These are phyloP conservation scores for Lerista edwardsae DNA, from an alignment of 2,797 vertebrate genomes.

Conservation along the genomic window DNA sequence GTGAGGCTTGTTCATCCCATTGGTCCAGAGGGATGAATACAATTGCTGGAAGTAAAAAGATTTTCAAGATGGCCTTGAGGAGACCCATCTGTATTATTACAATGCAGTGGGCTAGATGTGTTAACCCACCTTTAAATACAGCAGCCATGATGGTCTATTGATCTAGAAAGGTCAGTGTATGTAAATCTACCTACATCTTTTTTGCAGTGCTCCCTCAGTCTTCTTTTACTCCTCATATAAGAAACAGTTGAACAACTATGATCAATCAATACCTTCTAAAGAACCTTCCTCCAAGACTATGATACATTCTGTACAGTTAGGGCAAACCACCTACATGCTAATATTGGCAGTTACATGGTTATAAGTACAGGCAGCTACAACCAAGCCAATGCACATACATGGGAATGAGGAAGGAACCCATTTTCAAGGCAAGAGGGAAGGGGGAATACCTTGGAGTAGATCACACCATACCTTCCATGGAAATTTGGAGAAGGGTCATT, in stretches of 20 bases:
- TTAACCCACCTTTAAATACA: neutral
- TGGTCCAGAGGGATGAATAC: constrained; percentile 8
- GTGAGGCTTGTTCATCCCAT: neutral
- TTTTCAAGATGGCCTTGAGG: neutral
- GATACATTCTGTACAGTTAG: neutral
- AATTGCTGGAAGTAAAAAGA: neutral
- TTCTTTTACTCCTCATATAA: neutral
- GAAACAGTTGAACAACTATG: neutral
- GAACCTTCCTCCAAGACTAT: neutral
- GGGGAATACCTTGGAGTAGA: too few relatives aligned
- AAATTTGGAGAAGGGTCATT: too few relatives aligned
- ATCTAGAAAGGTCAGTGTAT: neutral
- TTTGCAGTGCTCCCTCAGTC: neutral
- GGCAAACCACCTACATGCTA: neutral
- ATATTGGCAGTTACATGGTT: neutral
- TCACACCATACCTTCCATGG: too few relatives aligned
- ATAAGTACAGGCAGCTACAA: neutral
- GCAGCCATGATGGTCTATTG: neutral
- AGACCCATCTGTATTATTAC: neutral
- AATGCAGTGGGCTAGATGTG: neutral
- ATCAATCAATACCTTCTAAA: neutral
- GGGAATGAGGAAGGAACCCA: too few relatives aligned
- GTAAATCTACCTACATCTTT: neutral
- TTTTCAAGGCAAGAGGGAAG: too few relatives aligned
- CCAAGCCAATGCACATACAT: neutral